Evolutionary conservation across 2,797 vertebrate genomes (phyloP), one percentile per base, ranked within the genome.

Genomic region (Sebastes reedi): DNA sequence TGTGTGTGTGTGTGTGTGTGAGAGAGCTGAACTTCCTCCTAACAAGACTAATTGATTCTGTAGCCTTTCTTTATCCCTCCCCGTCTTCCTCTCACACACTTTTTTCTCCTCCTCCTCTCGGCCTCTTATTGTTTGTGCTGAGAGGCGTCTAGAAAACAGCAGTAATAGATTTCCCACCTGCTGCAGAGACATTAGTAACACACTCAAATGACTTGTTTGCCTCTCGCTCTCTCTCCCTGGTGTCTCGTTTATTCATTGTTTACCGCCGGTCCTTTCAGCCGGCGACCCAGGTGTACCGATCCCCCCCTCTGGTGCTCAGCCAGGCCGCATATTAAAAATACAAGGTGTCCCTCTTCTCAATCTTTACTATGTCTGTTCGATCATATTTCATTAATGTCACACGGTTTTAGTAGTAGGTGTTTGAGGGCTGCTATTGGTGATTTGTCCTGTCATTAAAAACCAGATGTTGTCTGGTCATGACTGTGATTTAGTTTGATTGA

Each of bases 11-110:
- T 34, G 36, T 20, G 30, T 20, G 30, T 55, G 39, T 27, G 66
- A 8, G 70, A 0, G 70, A 58, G 42, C 64, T 86, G 88, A 89
- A 88, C 78, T 80, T 80, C 52, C 58, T 83, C 81, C 71, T 85
- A 83, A 90, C 83, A 82, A 71, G 86, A 79, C 87, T 92, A 92
- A 93, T 90, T 91, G 91, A 88, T 93, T 92, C 85, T 89, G 86
- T 89, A 77, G 84, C 85, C 61, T 78, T 76, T 86, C 81, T 80
- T 82, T 74, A 83, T 88, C 75, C 72, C 24, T 69, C 80, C 74
- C 72, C 18, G 42, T 83, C 81, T 90, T 83, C 61, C 75, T 42
- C 72, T 67, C 71, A 18, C 70, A 8, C 72, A 36, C 71, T 20
- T 68, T 8, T 67, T 60, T 9, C 18, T 8, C 46, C 52, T 55